These are phyloP conservation scores for Cantharis nigra DNA, from an alignment of 2,888 invertebrate species.

Conservation along the genomic window DNA sequence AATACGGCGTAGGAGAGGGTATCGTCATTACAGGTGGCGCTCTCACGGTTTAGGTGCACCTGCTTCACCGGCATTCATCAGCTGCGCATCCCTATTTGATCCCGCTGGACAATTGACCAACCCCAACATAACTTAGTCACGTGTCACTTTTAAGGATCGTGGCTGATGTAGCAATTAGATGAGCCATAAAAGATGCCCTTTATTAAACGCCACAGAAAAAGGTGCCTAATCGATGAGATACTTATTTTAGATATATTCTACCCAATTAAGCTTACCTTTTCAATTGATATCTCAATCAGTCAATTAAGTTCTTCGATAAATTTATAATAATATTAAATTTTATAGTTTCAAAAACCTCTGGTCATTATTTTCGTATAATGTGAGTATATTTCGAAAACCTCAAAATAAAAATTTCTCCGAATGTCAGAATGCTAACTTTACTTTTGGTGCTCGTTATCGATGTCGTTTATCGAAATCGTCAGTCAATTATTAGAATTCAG, in stretches of 20 bases:
- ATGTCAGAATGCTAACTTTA: too few species aligned
- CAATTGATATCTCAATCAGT: neutral
- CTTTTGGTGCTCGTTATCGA: too few species aligned
- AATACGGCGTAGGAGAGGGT: conserved; percentile 34
- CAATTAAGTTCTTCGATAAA: neutral
- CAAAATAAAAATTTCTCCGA: too few species aligned
- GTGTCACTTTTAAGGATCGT: conserved; percentile 23
- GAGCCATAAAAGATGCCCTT: conserved; percentile 21
- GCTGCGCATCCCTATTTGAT: conserved; percentile 28
- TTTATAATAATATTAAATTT: neutral
- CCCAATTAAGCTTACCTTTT: neutral
- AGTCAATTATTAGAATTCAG: too few species aligned
- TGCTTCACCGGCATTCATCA: conserved; percentile 38
- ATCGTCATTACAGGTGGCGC: conserved; percentile 41
- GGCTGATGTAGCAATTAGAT: conserved; percentile 20
- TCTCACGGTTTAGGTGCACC: conserved; percentile 43
- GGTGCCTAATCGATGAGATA: conserved; percentile 9
- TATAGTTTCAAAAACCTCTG: neutral
- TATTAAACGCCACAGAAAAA: conserved; percentile 8
- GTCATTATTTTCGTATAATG: neutral
- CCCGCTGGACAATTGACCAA: conserved; percentile 16
- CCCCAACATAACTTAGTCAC: conserved; percentile 25
- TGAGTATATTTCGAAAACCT: too few species aligned
- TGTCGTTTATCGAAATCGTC: too few species aligned
- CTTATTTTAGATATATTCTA: conserved; percentile 1